Evolutionary conservation across 2,888 invertebrate genomes (phyloP).

Genomic region (Dorcus parallelipipedus): DNA sequence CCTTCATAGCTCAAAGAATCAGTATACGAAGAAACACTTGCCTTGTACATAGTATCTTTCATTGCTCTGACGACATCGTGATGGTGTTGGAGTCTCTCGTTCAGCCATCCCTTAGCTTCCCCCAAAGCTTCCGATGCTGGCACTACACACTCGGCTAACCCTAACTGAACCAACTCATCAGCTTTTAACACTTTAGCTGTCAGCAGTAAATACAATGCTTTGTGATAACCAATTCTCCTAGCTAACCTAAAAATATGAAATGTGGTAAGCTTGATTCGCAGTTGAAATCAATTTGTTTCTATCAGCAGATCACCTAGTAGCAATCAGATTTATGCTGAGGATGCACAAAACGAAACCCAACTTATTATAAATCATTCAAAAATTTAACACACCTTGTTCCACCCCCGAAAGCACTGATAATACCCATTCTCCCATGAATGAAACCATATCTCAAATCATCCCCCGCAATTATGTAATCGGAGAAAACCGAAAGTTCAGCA

Average conservation of each 20-base stretch:
- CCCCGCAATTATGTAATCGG: slow-evolving; percentile 37
- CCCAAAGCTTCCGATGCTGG: slow-evolving; percentile 24
- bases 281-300: too few relatives aligned
- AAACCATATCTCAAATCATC: slow-evolving; percentile 38
- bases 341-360: too few relatives aligned
- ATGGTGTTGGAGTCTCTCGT: slow-evolving; percentile 28
- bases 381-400: slow-evolving; percentile 30
- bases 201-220: slow-evolving; percentile 37
- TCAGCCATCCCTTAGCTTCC: slow-evolving; percentile 34
- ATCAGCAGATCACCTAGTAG: too few relatives aligned
- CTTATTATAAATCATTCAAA: too few relatives aligned
- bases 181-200: slow-evolving; percentile 35
- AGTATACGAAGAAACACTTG: slow-evolving; percentile 17
- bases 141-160: slow-evolving; percentile 34
- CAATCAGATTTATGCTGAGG: too few relatives aligned
- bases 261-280: too few relatives aligned
- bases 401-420: slow-evolving; percentile 42
- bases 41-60: slow-evolving; percentile 28
- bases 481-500: slow-evolving; percentile 36
- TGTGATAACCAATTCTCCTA: slow-evolving; percentile 33
- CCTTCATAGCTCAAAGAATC: slow-evolving; percentile 29
- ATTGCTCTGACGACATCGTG: slow-evolving; percentile 30
- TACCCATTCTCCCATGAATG: slow-evolving; percentile 41
- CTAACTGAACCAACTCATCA: slow-evolving; percentile 34
- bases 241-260: slow-evolving; percentile 28